Base-by-base conservation (phyloP, 2,888 invertebrate genomes). In the Teleogryllus oceanicus region DNA sequence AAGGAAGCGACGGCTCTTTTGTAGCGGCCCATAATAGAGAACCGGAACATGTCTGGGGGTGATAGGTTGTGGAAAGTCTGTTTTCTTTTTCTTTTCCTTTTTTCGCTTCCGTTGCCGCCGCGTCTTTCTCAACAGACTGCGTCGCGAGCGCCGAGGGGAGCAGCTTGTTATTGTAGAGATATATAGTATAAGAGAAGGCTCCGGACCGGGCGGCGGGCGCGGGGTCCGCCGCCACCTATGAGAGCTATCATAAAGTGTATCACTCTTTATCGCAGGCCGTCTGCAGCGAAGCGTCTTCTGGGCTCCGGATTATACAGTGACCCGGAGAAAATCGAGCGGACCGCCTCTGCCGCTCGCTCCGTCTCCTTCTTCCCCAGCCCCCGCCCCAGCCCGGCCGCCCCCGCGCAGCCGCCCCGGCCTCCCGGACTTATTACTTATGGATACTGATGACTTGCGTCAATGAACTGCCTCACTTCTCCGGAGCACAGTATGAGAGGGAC, bases 321-420 rank as follows among this genome's bases (percentile, higher is more conserved):
- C 62, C 62, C 62, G 62, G 62, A 62, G 62, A 62, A 62, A 62
- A 62, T 62, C 16, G 62, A 62, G 76, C 49, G 76, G 16, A 76
- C 24, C 76, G 20, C 49, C 24, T 76, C 20, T 8, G 76, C 18
- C 76, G 24, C 8, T 20, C n/a, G 83, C 62, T 62, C n/a, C 85
- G 85, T 85, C 84, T 83, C 80, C 84, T 83, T 81, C 82, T 82
- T 81, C 82, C 75, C 80, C 83, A 12, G n/a, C 80, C 82, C 82
- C 82, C 81, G 82, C 49, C 21, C 51, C 37, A 50, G 37, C 21
- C 21, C 79, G 10, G 49, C 51, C 75, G 75, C 76, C 79, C 50
- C 84, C 82, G 82, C 79, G 80, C 24, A 2, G 84, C 84, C 84
- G 83, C 81, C 79, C 81, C 81, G 80, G 50, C 82, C 82, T 78